Evolutionary conservation across 2,888 invertebrate genomes (phyloP).

Genomic region (Melinopterus prodromus): DNA sequence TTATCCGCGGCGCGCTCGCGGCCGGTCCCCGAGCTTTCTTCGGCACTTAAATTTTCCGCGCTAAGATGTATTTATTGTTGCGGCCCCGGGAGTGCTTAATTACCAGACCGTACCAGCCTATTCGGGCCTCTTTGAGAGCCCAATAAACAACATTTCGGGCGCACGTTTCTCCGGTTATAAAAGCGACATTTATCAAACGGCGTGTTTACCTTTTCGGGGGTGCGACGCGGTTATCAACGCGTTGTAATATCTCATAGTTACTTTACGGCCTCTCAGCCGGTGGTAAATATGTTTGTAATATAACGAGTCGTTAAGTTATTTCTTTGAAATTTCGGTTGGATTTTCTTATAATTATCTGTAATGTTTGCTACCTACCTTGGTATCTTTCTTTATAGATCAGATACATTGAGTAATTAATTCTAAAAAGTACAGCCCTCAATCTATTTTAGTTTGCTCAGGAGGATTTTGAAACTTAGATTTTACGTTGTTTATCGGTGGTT

Average conservation of each 20-base stretch:
- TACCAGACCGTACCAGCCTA: constrained; percentile 4
- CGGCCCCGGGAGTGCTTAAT: neutral
- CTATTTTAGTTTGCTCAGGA: too few relatives aligned
- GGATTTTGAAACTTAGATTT: too few relatives aligned
- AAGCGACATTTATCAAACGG: neutral
- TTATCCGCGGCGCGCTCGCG: neutral
- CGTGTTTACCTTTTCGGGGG: neutral
- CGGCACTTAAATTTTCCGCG: neutral
- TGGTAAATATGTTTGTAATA: neutral
- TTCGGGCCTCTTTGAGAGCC: neutral
- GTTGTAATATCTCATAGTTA: neutral
- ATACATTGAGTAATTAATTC: too few relatives aligned
- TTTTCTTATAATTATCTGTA: too few relatives aligned
- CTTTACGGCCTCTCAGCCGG: neutral
- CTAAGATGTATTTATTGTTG: constrained; percentile 4
- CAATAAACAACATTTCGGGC: neutral
- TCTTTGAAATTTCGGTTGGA: neutral
- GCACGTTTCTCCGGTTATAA: neutral
- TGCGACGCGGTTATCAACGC: neutral
- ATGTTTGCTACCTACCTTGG: too few relatives aligned
- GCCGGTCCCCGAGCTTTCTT: neutral
- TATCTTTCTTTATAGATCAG: too few relatives aligned
- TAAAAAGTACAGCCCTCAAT: too few relatives aligned
- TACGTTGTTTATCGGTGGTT: too few relatives aligned
- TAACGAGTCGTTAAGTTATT: neutral